Percentiles rank a stretch among this genome's conserved stretches.
These are phyloP conservation scores for Eubucco bourcierii DNA, from an alignment of 2,113 vertebrate genomes.

Conservation along the genomic window DNA sequence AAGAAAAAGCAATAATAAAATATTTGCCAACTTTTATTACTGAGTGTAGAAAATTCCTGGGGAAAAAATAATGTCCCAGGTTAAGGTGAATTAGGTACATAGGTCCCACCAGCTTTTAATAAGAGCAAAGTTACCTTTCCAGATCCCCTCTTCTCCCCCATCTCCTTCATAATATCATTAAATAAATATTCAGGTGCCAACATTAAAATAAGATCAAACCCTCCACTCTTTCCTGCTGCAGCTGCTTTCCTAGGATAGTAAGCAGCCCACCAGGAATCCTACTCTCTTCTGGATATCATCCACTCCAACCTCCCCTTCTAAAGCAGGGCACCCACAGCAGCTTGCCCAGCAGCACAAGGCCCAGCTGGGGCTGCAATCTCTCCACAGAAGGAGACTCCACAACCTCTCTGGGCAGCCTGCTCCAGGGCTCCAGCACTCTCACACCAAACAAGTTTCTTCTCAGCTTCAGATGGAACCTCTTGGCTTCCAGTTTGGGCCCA, in stretches of 20 bases:
- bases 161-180: not conserved
- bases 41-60: not conserved
- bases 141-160: not conserved
- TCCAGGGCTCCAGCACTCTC: too few relatives aligned
- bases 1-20: not conserved
- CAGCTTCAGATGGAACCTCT: too few relatives aligned
- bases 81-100: rapidly evolving
- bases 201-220: not conserved
- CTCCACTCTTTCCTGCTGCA: not conserved
- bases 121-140: not conserved
- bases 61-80: not conserved
- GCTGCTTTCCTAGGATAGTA: rapidly evolving
- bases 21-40: not conserved
- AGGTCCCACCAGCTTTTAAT: not conserved
- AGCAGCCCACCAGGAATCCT: not conserved
- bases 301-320: too few relatives aligned
- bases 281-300: too few relatives aligned
- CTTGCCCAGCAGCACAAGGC: too few relatives aligned
- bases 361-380: too few relatives aligned
- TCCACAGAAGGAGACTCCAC: too few relatives aligned
- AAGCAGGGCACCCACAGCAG: too few relatives aligned
- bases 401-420: too few relatives aligned
- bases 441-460: too few relatives aligned
- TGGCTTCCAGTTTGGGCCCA: too few relatives aligned
- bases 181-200: not conserved